Evolutionary conservation across 2,888 invertebrate genomes (phyloP).

Genomic region (Euproctis similis): DNA sequence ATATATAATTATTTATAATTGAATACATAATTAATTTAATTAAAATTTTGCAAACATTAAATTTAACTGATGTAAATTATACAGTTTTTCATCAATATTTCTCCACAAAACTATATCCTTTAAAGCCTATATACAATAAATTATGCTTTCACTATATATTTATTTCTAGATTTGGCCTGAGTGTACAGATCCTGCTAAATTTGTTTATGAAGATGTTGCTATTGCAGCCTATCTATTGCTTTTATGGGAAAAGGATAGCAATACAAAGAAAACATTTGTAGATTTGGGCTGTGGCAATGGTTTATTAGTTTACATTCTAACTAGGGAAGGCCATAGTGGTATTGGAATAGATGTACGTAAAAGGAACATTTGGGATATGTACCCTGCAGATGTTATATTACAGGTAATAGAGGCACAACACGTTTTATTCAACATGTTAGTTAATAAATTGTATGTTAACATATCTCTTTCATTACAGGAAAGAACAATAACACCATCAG

Average conservation of each 20-base stretch:
- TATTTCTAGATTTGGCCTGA: slow-evolving; percentile 87
- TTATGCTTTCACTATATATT: too few relatives aligned
- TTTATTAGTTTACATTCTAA: slow-evolving; percentile 89
- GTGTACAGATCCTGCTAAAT: slow-evolving; percentile 94
- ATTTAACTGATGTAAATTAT: too few relatives aligned
- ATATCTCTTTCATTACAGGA: slow-evolving; percentile 63
- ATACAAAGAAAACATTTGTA: slow-evolving; percentile 79
- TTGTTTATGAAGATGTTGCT: slow-evolving; percentile 96
- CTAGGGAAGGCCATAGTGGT: slow-evolving; percentile 88
- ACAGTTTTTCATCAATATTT: too few relatives aligned
- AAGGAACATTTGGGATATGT: slow-evolving; percentile 92
- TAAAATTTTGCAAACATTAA: too few relatives aligned
- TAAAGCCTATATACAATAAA: too few relatives aligned
- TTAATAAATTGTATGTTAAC: too few relatives aligned
- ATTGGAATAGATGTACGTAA: slow-evolving; percentile 89
- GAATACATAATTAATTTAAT: too few relatives aligned
- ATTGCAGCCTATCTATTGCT: slow-evolving; percentile 91
- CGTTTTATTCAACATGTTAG: too few relatives aligned
- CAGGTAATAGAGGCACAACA: slow-evolving; percentile 72
- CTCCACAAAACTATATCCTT: too few relatives aligned
- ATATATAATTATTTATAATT: too few relatives aligned
- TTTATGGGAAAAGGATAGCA: slow-evolving; percentile 82
- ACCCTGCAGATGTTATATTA: slow-evolving; percentile 78
- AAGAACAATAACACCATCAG: slow-evolving; percentile 80
- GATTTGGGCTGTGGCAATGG: slow-evolving; percentile 99